Conservation (phyloP, 2,113 vertebrate species). For the Thamnophis sirtalis region DNA sequence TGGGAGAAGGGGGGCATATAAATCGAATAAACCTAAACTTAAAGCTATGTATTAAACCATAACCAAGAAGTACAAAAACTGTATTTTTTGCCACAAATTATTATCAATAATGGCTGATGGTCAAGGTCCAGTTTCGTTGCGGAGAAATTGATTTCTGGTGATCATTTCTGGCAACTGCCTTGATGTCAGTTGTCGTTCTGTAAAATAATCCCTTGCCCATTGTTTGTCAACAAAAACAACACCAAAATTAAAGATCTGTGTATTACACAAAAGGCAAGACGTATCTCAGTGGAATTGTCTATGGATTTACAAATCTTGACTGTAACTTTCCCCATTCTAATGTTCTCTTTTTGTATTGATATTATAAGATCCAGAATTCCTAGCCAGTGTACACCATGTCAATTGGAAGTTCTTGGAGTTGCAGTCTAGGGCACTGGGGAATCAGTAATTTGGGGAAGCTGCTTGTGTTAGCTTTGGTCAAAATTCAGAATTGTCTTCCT, state of each 20-base stretch:
- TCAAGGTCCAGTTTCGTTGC: background rate
- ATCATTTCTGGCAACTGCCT: background rate
- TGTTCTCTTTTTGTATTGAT: background rate
- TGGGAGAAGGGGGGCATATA: too few species aligned
- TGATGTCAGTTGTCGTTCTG: background rate
- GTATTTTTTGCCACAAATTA: background rate
- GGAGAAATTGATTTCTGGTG: background rate
- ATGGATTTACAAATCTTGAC: background rate
- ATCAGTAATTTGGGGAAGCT: too few species aligned
- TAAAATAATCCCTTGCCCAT: background rate
- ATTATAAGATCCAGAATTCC: background rate
- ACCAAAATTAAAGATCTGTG: background rate
- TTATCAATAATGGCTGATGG: background rate
- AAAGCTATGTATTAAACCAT: background rate
- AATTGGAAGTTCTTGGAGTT: background rate
- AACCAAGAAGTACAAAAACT: background rate
- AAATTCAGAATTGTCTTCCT: too few species aligned
- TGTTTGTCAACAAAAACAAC: background rate
- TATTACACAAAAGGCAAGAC: background rate
- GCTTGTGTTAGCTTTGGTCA: too few species aligned
- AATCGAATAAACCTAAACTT: too few species aligned
- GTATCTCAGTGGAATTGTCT: background rate
- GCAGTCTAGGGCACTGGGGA: too few species aligned
- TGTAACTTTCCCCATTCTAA: background rate
- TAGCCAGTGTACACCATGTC: background rate